Evolutionary conservation across 2,888 invertebrate species (phyloP).

Genomic region (Clitarchus hookeri): DNA sequence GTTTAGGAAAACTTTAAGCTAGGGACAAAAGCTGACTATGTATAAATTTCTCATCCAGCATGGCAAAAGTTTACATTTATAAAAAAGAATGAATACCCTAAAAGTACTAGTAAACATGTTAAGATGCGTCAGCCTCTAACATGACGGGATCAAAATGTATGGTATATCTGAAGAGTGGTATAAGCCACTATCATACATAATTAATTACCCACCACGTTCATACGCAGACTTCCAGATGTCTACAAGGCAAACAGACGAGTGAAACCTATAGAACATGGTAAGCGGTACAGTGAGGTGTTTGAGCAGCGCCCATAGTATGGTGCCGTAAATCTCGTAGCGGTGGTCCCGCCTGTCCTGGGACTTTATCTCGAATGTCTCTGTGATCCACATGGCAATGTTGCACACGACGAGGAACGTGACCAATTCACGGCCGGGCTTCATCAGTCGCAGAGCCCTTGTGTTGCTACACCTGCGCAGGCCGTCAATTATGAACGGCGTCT

Average conservation of each 20-base stretch:
- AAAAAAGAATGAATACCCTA: too few species aligned
- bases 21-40: too few species aligned
- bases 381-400: constrained; percentile 78
- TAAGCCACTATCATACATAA: too few species aligned
- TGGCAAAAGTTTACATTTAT: too few species aligned
- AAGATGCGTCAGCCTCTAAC: too few species aligned
- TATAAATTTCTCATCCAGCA: too few species aligned
- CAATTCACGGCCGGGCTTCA: constrained; percentile 75
- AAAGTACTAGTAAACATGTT: too few species aligned
- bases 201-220: constrained; percentile 58
- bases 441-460: constrained; percentile 62
- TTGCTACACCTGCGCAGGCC: constrained; percentile 76
- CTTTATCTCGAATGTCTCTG: constrained; percentile 71
- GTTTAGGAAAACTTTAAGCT: too few species aligned
- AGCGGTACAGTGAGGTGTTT: constrained; percentile 74
- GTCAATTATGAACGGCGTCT: constrained; percentile 75
- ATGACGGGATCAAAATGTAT: too few species aligned
- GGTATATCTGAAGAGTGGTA: too few species aligned
- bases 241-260: constrained; percentile 76
- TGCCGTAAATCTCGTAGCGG: constrained; percentile 71
- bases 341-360: constrained; percentile 59
- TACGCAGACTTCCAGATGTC: constrained; percentile 80
- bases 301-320: constrained; percentile 71
- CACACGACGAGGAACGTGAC: constrained; percentile 76
- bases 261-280: constrained; percentile 78